phyloP scores from a whole-genome alignment of 1,140 invertebrate genomes.

The Proales similis region DNA sequence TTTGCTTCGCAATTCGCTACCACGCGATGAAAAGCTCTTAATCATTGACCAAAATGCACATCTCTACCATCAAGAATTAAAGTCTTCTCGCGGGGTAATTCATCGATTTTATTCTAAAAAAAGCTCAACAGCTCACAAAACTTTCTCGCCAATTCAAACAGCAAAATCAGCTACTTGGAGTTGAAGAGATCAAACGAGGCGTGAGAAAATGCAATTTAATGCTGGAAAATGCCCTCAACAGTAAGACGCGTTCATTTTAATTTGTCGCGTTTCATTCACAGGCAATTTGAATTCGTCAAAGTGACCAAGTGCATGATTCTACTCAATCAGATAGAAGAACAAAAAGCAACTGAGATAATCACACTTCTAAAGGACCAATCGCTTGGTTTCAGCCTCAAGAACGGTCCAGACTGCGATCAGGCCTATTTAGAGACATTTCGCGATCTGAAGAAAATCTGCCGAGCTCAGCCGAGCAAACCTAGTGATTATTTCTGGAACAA shows the following conservation, averaged over 20 bases:
- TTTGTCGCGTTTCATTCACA: no score
- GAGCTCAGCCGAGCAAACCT: constrained; percentile 9
- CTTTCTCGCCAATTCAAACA: constrained; percentile 3
- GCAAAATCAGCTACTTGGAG: constrained; percentile 15
- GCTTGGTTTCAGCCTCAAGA: constrained; percentile 14
- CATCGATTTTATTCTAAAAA: background rate
- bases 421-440: constrained; percentile 27
- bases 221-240: constrained; percentile 22
- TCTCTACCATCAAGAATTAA: constrained; percentile 30
- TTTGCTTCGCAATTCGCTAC: constrained; percentile 30
- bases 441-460: constrained; percentile 25
- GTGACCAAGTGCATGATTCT: constrained; percentile 37
- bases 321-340: constrained; percentile 27
- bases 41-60: constrained; percentile 35
- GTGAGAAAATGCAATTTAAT: constrained; percentile 30
- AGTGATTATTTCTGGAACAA: constrained; percentile 37
- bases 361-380: background rate
- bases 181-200: constrained; percentile 25
- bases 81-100: background rate
- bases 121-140: no score
- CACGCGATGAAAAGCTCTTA: constrained; percentile 19
- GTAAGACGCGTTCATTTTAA: no score
- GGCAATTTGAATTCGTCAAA: no score
- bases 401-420: constrained; percentile 4
- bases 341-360: background rate